These are phyloP conservation scores for Phania funesta DNA, from an alignment of 2,888 invertebrate species.

Conservation along the genomic window DNA sequence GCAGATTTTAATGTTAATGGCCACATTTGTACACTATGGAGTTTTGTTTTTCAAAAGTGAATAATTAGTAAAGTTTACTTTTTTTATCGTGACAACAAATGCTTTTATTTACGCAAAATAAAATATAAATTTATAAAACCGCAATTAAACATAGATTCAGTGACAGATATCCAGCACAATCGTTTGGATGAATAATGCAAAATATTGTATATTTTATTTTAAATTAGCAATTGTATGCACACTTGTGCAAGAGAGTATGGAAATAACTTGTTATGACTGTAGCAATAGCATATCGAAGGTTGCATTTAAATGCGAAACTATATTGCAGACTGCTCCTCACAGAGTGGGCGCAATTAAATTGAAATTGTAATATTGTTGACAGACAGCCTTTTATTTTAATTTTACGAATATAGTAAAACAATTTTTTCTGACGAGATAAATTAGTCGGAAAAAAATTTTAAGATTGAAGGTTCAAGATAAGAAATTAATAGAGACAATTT, in stretches of 20 bases:
- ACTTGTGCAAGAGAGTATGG: not conserved
- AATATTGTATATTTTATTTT: not conserved
- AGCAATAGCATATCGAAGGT: no score
- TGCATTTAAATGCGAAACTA: no score
- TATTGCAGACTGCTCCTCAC: no score
- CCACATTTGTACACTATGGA: not conserved
- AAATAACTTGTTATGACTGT: no score
- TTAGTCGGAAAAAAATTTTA: no score
- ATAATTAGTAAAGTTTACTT: slow-evolving; percentile 10
- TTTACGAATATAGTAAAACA: no score
- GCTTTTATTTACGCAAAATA: slow-evolving; percentile 18
- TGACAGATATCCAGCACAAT: not conserved
- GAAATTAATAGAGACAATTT: no score
- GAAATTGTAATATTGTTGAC: no score
- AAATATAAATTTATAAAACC: slow-evolving; percentile 16
- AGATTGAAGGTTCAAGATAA: no score
- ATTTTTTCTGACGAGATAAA: no score
- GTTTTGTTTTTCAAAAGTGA: not conserved
- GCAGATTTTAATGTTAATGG: slow-evolving; percentile 7
- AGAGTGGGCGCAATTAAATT: no score
- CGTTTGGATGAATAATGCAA: not conserved
- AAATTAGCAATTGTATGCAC: not conserved
- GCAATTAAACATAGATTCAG: slow-evolving; percentile 24
- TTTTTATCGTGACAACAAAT: slow-evolving; percentile 28
- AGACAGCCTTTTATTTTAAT: no score